These are phyloP conservation scores for Semicossyphus pulcher DNA, from an alignment of 2,113 vertebrate genomes.

Conservation along the genomic window DNA sequence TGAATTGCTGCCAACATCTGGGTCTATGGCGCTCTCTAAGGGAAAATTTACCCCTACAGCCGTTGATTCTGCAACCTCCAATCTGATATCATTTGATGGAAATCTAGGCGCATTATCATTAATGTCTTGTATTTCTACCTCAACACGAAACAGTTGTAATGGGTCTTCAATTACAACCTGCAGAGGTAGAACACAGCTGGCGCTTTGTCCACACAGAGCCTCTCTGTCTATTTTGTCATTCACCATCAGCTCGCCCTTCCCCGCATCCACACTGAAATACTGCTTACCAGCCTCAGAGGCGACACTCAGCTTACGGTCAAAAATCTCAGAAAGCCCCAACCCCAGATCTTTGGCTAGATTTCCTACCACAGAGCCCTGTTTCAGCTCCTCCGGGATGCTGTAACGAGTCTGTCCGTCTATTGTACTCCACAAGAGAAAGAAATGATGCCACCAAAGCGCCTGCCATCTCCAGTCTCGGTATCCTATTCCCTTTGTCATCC, in stretches of 20 bases:
- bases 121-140: slow-evolving; percentile 86
- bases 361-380: slow-evolving; percentile 84
- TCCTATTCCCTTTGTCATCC: slow-evolving; percentile 67
- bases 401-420: slow-evolving; percentile 80
- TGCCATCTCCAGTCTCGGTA: slow-evolving; percentile 75
- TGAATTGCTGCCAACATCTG: slow-evolving; percentile 85
- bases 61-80: slow-evolving; percentile 84
- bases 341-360: slow-evolving; percentile 88
- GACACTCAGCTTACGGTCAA: slow-evolving; percentile 80
- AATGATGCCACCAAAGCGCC: slow-evolving; percentile 74
- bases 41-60: slow-evolving; percentile 81
- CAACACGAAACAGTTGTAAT: slow-evolving; percentile 82
- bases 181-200: slow-evolving; percentile 82
- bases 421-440: slow-evolving; percentile 83
- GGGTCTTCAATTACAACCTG: slow-evolving; percentile 85
- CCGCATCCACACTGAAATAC: slow-evolving; percentile 85
- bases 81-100: slow-evolving; percentile 72
- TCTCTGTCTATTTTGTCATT: slow-evolving; percentile 88
- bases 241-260: slow-evolving; percentile 82
- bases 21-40: slow-evolving; percentile 86
- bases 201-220: slow-evolving; percentile 82
- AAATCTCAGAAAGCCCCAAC: slow-evolving; percentile 81
- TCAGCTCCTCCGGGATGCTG: slow-evolving; percentile 85
- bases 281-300: slow-evolving; percentile 82
- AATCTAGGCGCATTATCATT: slow-evolving; percentile 88